Percentiles rank a stretch among this genome's conserved stretches.
These are phyloP conservation scores for Sthenelais limicola DNA, from an alignment of 2,888 invertebrate genomes.

Conservation along the genomic window DNA sequence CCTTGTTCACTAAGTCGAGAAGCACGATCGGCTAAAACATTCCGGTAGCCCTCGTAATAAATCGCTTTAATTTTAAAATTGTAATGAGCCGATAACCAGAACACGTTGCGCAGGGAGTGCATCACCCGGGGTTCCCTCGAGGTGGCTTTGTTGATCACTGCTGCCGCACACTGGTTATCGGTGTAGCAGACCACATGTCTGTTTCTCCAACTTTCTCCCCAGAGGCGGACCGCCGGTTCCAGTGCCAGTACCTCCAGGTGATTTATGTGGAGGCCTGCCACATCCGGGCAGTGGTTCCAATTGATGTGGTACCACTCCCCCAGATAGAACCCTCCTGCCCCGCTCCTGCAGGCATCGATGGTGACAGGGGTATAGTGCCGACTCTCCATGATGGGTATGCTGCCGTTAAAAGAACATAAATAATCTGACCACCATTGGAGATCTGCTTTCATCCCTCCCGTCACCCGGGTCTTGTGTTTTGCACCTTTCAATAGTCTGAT, in stretches of 20 bases:
- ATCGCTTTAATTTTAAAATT: conserved; percentile 20
- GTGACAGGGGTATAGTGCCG: neutral
- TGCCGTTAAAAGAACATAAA: conserved; percentile 4
- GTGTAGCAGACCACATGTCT: neutral
- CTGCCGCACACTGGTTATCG: conserved; percentile 17
- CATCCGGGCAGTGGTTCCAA: neutral
- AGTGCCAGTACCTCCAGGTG: conserved; percentile 3
- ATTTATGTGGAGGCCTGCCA: neutral
- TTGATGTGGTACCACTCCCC: conserved; percentile 7
- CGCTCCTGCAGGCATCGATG: neutral
- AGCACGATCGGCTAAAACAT: conserved; percentile 5
- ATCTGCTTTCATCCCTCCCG: neutral
- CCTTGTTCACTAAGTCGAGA: neutral
- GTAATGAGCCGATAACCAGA: neutral
- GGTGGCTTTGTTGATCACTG: conserved; percentile 31
- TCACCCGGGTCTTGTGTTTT: neutral
- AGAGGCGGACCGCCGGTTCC: neutral
- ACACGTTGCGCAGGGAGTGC: neutral
- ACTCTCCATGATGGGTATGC: neutral
- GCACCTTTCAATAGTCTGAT: neutral
- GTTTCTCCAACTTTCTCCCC: neutral
- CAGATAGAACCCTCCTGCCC: neutral
- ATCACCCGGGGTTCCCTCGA: neutral
- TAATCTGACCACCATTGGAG: conserved; percentile 18
- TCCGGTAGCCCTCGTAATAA: neutral